Conservation (phyloP, 2,888 invertebrate genomes). For the Campopleginae sp. region DNA sequence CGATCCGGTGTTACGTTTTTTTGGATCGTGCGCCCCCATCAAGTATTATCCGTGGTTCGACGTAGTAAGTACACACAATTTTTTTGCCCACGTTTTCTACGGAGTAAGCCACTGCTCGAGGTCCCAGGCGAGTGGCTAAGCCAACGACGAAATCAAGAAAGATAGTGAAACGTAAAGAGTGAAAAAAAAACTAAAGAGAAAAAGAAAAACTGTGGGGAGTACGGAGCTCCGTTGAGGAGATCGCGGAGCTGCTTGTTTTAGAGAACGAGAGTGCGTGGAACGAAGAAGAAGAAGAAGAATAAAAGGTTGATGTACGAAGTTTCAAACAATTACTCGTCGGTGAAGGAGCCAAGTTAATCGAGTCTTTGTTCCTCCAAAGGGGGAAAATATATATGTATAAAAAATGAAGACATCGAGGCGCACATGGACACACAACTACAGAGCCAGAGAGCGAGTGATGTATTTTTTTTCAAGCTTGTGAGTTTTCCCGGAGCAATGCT, state of each 20-base stretch:
- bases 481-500: constrained; percentile 40
- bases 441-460: background rate
- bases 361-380: constrained; percentile 63
- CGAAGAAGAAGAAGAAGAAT: constrained; percentile 6
- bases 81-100: constrained; percentile 3
- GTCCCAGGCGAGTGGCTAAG: constrained; percentile 55
- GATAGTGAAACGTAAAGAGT: constrained; percentile 43
- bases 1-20: constrained; percentile 11
- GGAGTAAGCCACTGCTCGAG: constrained; percentile 27
- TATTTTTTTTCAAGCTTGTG: constrained; percentile 40
- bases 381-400: constrained; percentile 31
- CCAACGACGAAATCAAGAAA: constrained; percentile 62
- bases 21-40: constrained; percentile 14
- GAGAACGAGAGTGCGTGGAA: constrained; percentile 6
- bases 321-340: constrained; percentile 68
- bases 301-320: constrained; percentile 52
- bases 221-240: background rate
- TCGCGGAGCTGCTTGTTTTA: constrained; percentile 11
- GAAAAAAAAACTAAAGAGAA: background rate
- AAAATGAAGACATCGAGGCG: constrained; percentile 26
- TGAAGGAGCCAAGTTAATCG: constrained; percentile 65
- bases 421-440: background rate
- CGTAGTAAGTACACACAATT: constrained; percentile 18
- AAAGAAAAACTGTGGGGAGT: constrained; percentile 12
- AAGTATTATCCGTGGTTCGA: background rate